Percentiles rank a stretch among this genome's conserved stretches.
Conservation (phyloP, 2,797 vertebrate species). For the Pelochelys cantorii region DNA sequence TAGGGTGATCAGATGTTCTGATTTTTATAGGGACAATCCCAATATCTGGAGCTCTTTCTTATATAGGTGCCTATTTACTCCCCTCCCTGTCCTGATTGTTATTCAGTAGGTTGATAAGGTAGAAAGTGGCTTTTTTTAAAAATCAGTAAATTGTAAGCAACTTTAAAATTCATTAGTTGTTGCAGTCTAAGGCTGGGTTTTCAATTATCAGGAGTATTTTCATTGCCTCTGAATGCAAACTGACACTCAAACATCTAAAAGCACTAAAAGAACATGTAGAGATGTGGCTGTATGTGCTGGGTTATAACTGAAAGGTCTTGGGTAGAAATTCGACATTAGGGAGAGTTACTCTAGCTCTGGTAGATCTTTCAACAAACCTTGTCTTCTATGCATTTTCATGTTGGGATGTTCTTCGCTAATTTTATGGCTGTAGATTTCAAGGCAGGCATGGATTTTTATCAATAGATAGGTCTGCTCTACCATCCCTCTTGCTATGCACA, state of each 20-base stretch:
- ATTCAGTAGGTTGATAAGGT: no score
- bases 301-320: neutral
- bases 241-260: neutral
- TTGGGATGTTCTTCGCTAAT: neutral
- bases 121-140: no score
- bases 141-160: conserved; percentile 13
- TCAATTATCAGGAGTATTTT: neutral
- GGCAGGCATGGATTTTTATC: conserved; percentile 1
- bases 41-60: no score
- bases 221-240: neutral
- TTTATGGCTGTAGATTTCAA: neutral
- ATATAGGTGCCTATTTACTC: no score
- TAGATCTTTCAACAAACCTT: neutral
- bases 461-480: neutral
- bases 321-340: neutral
- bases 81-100: no score
- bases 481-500: neutral
- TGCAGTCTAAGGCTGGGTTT: neutral
- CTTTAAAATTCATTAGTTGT: neutral
- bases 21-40: no score
- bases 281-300: neutral
- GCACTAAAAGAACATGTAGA: neutral
- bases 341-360: neutral
- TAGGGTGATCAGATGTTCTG: no score
- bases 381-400: neutral